A percentile compares a stretch with the other conserved stretches of the same genome.
These are phyloP conservation scores for Hypolimnas misippus DNA, from an alignment of 2,888 invertebrate species.

Conservation along the genomic window DNA sequence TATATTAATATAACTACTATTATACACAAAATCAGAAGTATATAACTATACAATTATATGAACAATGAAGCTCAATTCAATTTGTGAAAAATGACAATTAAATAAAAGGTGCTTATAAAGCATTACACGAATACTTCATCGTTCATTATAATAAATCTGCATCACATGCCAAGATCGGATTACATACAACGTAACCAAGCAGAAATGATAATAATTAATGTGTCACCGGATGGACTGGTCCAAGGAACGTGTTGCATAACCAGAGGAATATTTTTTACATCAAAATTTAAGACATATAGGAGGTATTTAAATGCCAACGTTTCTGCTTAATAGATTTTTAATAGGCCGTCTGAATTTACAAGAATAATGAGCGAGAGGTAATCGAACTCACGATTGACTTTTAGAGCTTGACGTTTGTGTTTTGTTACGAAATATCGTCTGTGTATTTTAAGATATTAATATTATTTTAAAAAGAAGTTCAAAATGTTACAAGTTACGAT, in stretches of 20 bases:
- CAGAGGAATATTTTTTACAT: constrained; percentile 29
- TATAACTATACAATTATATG: not conserved
- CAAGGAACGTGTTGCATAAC: constrained; percentile 32
- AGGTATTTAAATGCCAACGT: constrained; percentile 48
- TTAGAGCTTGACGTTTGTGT: constrained; percentile 38
- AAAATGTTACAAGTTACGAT: constrained; percentile 22
- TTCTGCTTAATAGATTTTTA: constrained; percentile 55
- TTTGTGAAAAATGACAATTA: constrained; percentile 4
- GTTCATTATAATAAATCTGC: constrained; percentile 30
- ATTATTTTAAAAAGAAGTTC: too few relatives aligned
- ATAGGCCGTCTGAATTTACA: constrained; percentile 47
- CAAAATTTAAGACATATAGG: constrained; percentile 22
- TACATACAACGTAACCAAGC: constrained; percentile 43
- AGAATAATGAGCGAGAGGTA: constrained; percentile 44
- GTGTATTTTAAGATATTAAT: not conserved
- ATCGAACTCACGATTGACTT: constrained; percentile 51
- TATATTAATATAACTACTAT: too few relatives aligned
- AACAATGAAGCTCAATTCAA: not conserved
- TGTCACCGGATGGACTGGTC: constrained; percentile 41
- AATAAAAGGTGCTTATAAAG: constrained; percentile 12
- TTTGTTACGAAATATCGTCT: constrained; percentile 41
- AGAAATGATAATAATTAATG: constrained; percentile 44
- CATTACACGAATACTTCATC: constrained; percentile 13
- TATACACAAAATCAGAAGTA: too few relatives aligned
- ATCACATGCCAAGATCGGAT: constrained; percentile 27